These are phyloP conservation scores for Bubo scandiacus DNA, from an alignment of 2,113 vertebrate species.

Conservation along the genomic window DNA sequence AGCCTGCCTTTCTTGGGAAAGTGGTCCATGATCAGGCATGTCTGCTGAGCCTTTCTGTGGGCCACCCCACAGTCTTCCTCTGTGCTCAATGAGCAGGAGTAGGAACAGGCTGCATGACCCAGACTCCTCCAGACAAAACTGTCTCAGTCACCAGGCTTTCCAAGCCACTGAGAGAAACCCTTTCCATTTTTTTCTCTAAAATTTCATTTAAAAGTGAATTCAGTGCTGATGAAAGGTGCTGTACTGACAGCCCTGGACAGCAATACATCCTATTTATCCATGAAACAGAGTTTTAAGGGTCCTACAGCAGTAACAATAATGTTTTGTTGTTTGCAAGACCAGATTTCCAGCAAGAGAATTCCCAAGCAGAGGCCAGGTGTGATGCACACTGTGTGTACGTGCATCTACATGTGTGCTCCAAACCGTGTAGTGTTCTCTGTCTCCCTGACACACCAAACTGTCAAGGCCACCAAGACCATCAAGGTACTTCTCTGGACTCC, in stretches of 20 bases:
- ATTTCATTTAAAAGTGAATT: neutral
- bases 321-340: neutral
- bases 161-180: neutral
- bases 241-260: neutral
- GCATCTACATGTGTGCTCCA: neutral
- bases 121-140: neutral
- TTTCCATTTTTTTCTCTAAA: neutral
- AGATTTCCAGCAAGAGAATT: neutral
- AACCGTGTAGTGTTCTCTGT: neutral
- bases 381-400: accelerated
- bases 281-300: neutral
- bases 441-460: neutral
- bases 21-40: neutral
- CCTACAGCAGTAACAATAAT: neutral
- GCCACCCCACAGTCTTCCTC: neutral
- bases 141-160: neutral
- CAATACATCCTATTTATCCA: neutral
- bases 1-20: neutral
- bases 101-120: neutral
- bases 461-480: neutral
- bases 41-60: neutral
- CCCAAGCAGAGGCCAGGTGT: neutral
- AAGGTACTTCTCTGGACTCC: neutral
- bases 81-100: neutral
- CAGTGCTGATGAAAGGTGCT: neutral